These are phyloP conservation scores for Drosophila seguyi DNA, from an alignment of 1,140 invertebrate genomes.

Conservation along the genomic window DNA sequence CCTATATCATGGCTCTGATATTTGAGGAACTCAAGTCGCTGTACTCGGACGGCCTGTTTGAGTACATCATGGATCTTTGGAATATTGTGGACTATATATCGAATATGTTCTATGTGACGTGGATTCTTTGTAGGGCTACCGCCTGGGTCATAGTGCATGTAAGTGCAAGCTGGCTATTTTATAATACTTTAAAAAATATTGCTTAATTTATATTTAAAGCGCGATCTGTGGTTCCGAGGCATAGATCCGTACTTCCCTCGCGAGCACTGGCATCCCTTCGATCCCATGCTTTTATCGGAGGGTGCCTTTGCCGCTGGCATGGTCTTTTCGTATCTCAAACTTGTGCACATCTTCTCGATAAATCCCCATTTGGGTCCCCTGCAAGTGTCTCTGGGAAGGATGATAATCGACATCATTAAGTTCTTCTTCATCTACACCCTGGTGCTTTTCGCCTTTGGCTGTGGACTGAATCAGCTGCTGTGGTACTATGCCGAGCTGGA, in stretches of 20 bases:
- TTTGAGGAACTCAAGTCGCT: conserved; percentile 95
- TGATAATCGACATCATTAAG: conserved; percentile 97
- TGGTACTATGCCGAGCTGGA: conserved; percentile 98
- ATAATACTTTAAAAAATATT: no score
- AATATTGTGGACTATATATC: conserved; percentile 98
- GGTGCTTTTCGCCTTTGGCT: conserved; percentile 95
- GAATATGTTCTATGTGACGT: conserved; percentile 96
- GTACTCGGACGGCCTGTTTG: conserved; percentile 94
- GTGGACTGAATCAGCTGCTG: conserved; percentile 96
- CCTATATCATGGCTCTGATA: conserved; percentile 95
- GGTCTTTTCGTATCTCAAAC: conserved; percentile 97
- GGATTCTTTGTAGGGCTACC: conserved; percentile 92
- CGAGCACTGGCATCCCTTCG: conserved; percentile 96
- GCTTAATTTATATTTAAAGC: conserved; percentile 84
- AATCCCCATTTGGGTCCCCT: conserved; percentile 97
- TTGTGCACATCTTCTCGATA: conserved; percentile 98
- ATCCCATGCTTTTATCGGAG: conserved; percentile 97
- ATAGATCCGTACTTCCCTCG: conserved; percentile 92
- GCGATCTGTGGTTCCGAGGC: conserved; percentile 89
- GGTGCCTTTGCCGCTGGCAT: conserved; percentile 97
- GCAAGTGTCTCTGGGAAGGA: conserved; percentile 94
- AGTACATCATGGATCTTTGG: conserved; percentile 97
- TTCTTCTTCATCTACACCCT: conserved; percentile 97
- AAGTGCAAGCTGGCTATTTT: conserved; percentile 35
- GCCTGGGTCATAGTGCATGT: conserved; percentile 93